Percentiles rank a stretch among this genome's conserved stretches.
phyloP scores from a whole-genome alignment of 2,113 vertebrate species.

The cat (Felis catus) region DNA sequence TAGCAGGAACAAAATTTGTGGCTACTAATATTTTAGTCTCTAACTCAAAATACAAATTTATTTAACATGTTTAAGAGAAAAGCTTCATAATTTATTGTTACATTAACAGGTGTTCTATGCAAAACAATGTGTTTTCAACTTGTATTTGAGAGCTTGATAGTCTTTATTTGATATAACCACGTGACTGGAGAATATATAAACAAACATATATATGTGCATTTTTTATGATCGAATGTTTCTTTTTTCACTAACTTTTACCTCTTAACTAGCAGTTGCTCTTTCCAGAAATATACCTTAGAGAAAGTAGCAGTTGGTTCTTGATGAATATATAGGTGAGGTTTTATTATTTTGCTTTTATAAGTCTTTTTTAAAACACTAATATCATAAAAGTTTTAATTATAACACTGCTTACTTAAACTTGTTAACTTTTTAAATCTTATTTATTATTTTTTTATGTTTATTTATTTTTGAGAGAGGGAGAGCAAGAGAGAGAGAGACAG shows the following conservation, averaged over 20 bases:
- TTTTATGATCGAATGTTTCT: slow-evolving; percentile 15
- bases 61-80: slow-evolving; percentile 26
- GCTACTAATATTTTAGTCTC: neutral
- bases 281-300: neutral
- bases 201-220: neutral
- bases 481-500: too few species aligned
- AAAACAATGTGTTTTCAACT: neutral
- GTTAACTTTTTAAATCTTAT: too few species aligned
- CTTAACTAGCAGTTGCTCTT: neutral
- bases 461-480: too few species aligned
- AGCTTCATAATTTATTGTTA: neutral
- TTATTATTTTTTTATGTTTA: too few species aligned
- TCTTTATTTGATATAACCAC: neutral
- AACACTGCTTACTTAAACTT: neutral
- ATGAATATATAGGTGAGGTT: slow-evolving; percentile 9
- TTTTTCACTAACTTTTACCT: slow-evolving; percentile 38
- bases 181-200: slow-evolving; percentile 14
- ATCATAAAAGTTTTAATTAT: slow-evolving; percentile 37
- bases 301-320: slow-evolving; percentile 6
- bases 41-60: neutral
- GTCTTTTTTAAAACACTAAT: slow-evolving; percentile 17
- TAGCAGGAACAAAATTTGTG: slow-evolving; percentile 1
- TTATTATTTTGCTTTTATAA: slow-evolving; percentile 30
- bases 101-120: neutral
- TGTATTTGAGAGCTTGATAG: neutral